Percentiles rank a stretch among this genome's conserved stretches.
Conservation (phyloP, 2,888 invertebrate genomes). For the Agrotis exclamationis region DNA sequence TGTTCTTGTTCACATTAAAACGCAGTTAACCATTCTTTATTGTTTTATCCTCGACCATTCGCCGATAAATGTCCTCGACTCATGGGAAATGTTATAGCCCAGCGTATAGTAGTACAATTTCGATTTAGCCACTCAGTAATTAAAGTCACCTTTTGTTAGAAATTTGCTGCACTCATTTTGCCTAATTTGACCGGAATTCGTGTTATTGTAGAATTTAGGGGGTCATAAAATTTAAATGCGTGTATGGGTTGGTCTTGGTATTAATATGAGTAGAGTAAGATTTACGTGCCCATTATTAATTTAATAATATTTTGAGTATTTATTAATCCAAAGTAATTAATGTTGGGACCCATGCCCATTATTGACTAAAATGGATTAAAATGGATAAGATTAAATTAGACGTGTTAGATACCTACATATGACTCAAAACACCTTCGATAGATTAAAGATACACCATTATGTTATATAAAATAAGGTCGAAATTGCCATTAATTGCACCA, state of each 20-base stretch:
- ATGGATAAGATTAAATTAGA: no score
- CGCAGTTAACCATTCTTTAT: conserved; percentile 91
- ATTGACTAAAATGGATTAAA: background rate
- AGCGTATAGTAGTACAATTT: conserved; percentile 73
- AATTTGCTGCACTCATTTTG: conserved; percentile 83
- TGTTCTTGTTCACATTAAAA: conserved; percentile 91
- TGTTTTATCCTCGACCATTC: conserved; percentile 87
- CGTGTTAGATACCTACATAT: background rate
- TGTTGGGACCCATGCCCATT: background rate
- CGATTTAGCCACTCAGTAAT: conserved; percentile 81
- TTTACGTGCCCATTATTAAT: conserved; percentile 22
- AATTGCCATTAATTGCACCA: background rate
- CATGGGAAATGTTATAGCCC: conserved; percentile 84
- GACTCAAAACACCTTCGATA: no score
- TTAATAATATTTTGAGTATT: conserved; percentile 3
- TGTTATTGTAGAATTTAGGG: conserved; percentile 74
- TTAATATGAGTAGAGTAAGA: conserved; percentile 15
- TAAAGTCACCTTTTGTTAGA: conserved; percentile 83
- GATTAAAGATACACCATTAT: no score
- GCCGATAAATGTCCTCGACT: conserved; percentile 88
- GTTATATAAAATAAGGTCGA: no score
- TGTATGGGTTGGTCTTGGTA: conserved; percentile 22
- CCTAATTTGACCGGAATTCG: conserved; percentile 72
- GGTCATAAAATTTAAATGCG: conserved; percentile 52
- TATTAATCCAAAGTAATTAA: conserved; percentile 3